Base-by-base conservation (phyloP, 2,797 vertebrate genomes). In the Decapterus maruadsi region DNA sequence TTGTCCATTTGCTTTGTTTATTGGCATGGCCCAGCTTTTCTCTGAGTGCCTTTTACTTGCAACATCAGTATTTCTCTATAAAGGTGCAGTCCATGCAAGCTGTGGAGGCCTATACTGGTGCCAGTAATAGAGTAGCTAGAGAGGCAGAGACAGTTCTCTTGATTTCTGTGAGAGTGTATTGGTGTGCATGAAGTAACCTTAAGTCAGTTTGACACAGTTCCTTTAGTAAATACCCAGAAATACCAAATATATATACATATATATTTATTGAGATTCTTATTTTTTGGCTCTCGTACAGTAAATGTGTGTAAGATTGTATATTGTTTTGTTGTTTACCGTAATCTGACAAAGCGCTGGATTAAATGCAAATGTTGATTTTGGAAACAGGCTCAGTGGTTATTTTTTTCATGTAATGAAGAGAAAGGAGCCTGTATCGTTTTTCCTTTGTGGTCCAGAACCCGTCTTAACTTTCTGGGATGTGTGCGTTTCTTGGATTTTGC, bases 11-110 rank as follows among this genome's bases (percentile, higher is more conserved):
- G 66, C 72, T 87, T 77, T 86, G 31, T 86, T 66, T 7, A 64
- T 53, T 60, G 69, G 77, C 65, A 70, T 87, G 78, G 83, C 78
- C 66, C 55, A 65, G 84, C 77, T 83, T 86, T 77, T 90, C 80
- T 87, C 80, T 81, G 81, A 93, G 92, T 92, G 92, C 92, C 91
- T 93, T 93, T 91, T 57, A 75, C 80, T 72, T 64, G 76, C 53
- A 67, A 63, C 73, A 46, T 90, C n/a, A 63, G 4, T 84, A 69
- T 80, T 66, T 79, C 60, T 80, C 61, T 75, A 84, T 90, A 45
- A 40, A 73, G 76, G 71, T 81, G 81, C 84, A 74, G 72, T 78
- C 74, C 59, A 26, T 84, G 75, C 83, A 60, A 79, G 57, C 77
- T 74, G 74, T 77, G 36, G 76, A 81, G 65, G 58, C 55, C 38